Base-by-base conservation (phyloP, 1,140 invertebrate species). In the Drosophila rufa region DNA sequence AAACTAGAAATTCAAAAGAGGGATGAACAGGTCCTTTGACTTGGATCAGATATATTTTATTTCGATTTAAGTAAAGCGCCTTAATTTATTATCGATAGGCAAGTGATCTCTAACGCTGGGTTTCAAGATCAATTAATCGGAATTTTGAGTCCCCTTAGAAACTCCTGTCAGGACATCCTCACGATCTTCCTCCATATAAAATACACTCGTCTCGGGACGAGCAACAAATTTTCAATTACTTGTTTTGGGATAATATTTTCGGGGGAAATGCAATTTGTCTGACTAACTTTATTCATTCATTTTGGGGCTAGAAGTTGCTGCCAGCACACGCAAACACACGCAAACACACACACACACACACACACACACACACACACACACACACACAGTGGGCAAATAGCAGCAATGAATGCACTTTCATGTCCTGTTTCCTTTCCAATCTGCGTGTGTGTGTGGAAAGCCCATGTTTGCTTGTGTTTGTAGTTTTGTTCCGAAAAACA, bases 201-300 rank as follows among this genome's bases (percentile, higher is more conserved):
- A 0, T 33, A 17, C 11, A n/a, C 53, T 40, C 19, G 8, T n/a
- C 8, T 25, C 14, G 42, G 53, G 40, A 86, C 40, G 66, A 79
- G 64, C 79, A 79, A 86, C 82, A 86, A 86, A 86, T 82, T 86
- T 86, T 86, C 83, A 86, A 86, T 86, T 86, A 86, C 82, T 82
- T 86, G 83, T 87, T 87, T 87, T 86, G 82, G 79, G 83, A 86
- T 86, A 86, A 86, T 86, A 86, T 86, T 86, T 86, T 86, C 62
- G 82, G 75, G 80, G 75, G 68, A 87, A 86, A 87, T 87, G 82
- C 82, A 86, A 86, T 86, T 86, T 86, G 82, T 86, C 82, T 81
- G 70, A 87, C 82, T 86, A 86, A 86, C 83, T 86, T 86, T 86
- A 86, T 87, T 86, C 82, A 86, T 86, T 86, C 82, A 87, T 86